Evolutionary conservation across 2,888 invertebrate species (phyloP), one percentile per base, ranked within the genome.

Genomic region (Digitonthophagus gazella): DNA sequence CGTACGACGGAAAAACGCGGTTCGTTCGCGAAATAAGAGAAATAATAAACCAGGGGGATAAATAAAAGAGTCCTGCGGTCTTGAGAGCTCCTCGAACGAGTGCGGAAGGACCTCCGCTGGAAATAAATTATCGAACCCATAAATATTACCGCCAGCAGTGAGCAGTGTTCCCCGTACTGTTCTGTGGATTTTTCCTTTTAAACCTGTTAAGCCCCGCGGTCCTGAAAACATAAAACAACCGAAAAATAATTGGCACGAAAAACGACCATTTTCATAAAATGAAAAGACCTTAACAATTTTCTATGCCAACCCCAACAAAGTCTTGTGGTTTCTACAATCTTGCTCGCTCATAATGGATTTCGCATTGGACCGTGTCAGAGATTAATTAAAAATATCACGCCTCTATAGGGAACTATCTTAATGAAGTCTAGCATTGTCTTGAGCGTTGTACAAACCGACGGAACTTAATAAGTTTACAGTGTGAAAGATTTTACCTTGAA

Each of bases 321-420:
- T n/a, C n/a, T n/a, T n/a, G n/a, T n/a, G n/a, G n/a, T n/a, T n/a
- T n/a, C n/a, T n/a, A n/a, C n/a, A n/a, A n/a, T n/a, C n/a, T n/a
- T n/a, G n/a, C n/a, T n/a, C n/a, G n/a, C n/a, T n/a, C n/a, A 75
- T 73, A 75, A 75, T 75, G 74, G 72, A 71, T 71, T 74, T 71
- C 71, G 74, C 73, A 72, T 74, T 73, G 71, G 71, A 72, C 69
- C 72, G 72, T 71, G 75, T 74, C 75, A 75, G 74, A 75, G 75
- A 75, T 75, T 75, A 75, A 75, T 75, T 75, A 75, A 74, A 74
- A 75, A 72, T 75, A 75, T 73, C 74, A 74, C 71, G 73, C 71
- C 69, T 67, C 67, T 69, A 69, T 69, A 71, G 58, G 71, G 66
- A 68, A 70, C 70, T 64, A 65, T 68, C 70, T 73, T 73, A 73